Evolutionary conservation across 2,113 vertebrate species (phyloP).

Genomic region (Marmota monax): DNA sequence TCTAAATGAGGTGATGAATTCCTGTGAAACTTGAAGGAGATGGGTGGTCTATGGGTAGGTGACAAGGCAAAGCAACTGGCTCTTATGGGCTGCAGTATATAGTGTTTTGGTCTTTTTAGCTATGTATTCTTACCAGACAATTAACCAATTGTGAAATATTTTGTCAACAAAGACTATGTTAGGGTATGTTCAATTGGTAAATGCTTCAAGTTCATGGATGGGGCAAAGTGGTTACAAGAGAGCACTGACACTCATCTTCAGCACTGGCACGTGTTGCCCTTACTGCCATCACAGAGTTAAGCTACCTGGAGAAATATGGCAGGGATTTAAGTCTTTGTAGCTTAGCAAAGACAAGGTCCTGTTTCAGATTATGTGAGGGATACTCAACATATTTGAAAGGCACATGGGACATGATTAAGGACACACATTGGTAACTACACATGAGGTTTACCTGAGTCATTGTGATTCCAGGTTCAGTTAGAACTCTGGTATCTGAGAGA

Average conservation of each 20-base stretch:
- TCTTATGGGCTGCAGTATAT: background rate
- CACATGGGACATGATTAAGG: background rate
- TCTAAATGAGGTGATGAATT: background rate
- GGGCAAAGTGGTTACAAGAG: background rate
- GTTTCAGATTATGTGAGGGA: background rate
- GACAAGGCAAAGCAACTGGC: background rate
- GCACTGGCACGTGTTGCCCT: background rate
- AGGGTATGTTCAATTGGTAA: background rate
- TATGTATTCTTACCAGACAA: background rate
- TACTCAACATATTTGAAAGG: background rate
- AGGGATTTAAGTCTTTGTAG: background rate
- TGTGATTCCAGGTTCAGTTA: background rate
- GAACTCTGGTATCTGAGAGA: background rate
- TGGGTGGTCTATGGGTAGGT: background rate
- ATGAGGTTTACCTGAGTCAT: background rate
- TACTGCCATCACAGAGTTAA: background rate
- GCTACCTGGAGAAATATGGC: background rate
- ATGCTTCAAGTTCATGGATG: background rate
- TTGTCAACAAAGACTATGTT: slow-evolving; percentile 14
- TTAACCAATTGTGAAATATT: slow-evolving; percentile 19
- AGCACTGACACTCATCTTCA: background rate
- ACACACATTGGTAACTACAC: background rate
- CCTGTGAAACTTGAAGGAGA: background rate
- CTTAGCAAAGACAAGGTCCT: background rate
- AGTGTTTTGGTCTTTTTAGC: background rate